Evolutionary conservation across 1,140 invertebrate genomes (phyloP), one percentile per base, ranked within the genome.

Genomic region (Drosophila teissieri): DNA sequence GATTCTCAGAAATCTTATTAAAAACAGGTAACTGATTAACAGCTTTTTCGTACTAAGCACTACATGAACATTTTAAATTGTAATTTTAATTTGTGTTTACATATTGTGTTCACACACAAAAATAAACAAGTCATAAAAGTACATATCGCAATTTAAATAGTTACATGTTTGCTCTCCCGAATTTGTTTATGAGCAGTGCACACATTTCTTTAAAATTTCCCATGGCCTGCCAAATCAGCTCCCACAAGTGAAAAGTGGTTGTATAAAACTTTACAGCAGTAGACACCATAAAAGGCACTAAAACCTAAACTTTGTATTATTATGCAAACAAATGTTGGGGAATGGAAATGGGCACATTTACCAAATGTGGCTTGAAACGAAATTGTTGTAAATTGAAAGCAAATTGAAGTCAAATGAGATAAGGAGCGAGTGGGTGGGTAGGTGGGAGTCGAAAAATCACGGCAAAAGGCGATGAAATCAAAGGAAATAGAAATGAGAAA

Each of bases 321-420:
- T 56, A 70, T 57, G 68, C 68, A 78, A 81, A 60, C 73, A 67
- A 31, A 31, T 48, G 52, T 51, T 61, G 14, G 72, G 39, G 64
- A 77, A 62, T 42, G 73, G 60, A 62, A 49, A 73, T 67, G 74
- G 54, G 64, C 60, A 74, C 79, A 89, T 88, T 88, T 69, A 88
- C 83, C 76, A 73, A 73, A 36, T 55, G 39, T 45, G 55, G 42
- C 27, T 46, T 84, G 51, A 89, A 80, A 80, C 68, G 69, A 90
- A 84, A 75, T 89, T 85, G 81, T 90, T 90, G 85, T 90, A 90
- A 90, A 90, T 90, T 90, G 81, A 85, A 90, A 90, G 85, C 86
- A 90, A 90, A 90, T 90, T 90, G 85, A 78, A 85, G 80, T 62
- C 80, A 49, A 42, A 56, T 61, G 69, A 51, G 85, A 90, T 81